phyloP scores from a whole-genome alignment of 2,113 vertebrate species.

The Zootoca vivipara region DNA sequence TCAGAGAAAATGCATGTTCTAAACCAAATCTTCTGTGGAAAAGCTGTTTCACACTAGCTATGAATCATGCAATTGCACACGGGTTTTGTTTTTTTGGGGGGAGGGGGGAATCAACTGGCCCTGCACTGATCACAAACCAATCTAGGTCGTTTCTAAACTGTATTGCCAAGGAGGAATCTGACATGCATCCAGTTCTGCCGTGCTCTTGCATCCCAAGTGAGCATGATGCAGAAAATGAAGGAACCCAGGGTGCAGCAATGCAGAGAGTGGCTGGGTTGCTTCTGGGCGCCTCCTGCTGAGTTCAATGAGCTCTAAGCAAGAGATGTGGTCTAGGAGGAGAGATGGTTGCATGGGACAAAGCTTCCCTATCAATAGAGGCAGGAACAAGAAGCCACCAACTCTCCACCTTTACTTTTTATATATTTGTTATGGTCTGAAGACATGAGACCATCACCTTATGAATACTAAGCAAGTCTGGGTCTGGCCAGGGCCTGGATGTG shows the following conservation, averaged over 20 bases:
- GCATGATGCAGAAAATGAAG: background rate
- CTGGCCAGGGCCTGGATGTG: no score
- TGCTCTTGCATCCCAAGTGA: background rate
- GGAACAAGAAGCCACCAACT: no score
- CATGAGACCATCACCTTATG: no score
- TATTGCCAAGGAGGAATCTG: background rate
- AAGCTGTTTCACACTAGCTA: background rate
- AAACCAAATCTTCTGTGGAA: background rate
- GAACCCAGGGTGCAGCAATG: background rate
- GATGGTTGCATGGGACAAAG: background rate
- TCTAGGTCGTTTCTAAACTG: no score
- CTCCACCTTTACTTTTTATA: no score
- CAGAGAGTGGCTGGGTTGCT: no score
- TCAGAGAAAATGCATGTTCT: background rate
- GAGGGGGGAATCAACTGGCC: background rate
- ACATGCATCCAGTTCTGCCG: background rate
- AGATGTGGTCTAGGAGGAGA: background rate
- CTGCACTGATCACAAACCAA: background rate
- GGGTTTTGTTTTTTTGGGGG: no score
- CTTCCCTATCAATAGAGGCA: background rate
- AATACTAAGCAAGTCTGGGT: no score
- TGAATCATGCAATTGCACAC: background rate
- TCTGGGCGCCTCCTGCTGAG: background rate
- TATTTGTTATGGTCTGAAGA: no score
- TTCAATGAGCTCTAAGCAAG: background rate